phyloP scores from a whole-genome alignment of 53 echinoderm and acorn worm species.

The Holothuria scabra region DNA sequence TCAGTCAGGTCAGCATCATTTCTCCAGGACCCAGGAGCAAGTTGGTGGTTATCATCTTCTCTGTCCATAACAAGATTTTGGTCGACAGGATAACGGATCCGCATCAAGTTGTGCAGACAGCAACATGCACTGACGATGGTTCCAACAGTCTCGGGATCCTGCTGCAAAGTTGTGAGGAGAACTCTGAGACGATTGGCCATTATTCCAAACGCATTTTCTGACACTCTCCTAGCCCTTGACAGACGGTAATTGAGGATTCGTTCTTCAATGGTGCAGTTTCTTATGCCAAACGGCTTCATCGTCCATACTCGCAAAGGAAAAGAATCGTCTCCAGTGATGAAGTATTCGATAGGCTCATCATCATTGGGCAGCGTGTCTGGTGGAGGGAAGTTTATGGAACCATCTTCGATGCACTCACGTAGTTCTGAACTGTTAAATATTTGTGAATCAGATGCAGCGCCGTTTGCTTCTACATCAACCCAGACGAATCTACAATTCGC shows the following conservation, averaged over 20 bases:
- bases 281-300: not conserved
- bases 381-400: slow-evolving; percentile 5
- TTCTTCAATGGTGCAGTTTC: not conserved
- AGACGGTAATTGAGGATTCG: not conserved
- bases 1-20: slow-evolving; percentile 10
- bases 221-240: no score
- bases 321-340: not conserved
- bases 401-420: not conserved
- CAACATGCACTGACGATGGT: slow-evolving; percentile 17
- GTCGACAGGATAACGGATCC: slow-evolving; percentile 12
- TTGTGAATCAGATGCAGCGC: slow-evolving; percentile 5
- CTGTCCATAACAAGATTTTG: slow-evolving; percentile 16
- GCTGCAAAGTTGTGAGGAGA: not conserved
- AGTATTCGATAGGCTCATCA: slow-evolving; percentile 6
- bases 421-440: slow-evolving; percentile 1
- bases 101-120: slow-evolving; percentile 32
- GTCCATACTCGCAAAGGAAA: not conserved
- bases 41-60: slow-evolving; percentile 36
- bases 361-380: slow-evolving; percentile 10
- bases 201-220: no score
- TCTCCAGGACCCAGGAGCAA: slow-evolving; percentile 51
- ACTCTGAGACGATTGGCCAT: no score
- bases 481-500: not conserved
- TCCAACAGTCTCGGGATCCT: slow-evolving; percentile 25
- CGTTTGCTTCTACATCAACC: not conserved